Conservation (phyloP, 2,113 vertebrate species). For the Sula dactylatra region DNA sequence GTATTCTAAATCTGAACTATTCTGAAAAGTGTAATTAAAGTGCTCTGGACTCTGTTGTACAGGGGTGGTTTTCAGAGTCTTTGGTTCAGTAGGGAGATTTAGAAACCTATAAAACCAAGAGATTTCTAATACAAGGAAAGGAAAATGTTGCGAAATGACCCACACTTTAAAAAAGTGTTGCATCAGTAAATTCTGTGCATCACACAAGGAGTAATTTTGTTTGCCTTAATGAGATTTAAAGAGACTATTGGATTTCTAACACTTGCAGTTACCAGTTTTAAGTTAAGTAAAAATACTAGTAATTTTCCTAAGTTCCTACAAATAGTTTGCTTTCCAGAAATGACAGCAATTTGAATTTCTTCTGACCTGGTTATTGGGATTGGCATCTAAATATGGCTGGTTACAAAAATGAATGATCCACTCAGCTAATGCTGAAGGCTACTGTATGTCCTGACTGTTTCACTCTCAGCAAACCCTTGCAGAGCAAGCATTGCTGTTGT, state of each 20-base stretch:
- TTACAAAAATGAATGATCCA: neutral
- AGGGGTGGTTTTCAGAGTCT: neutral
- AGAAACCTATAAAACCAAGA: neutral
- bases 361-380: neutral
- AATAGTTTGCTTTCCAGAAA: neutral
- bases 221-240: neutral
- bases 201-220: neutral
- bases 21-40: neutral
- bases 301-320: neutral
- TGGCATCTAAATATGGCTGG: neutral
- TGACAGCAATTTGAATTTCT: neutral
- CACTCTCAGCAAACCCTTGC: neutral
- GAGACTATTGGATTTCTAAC: neutral
- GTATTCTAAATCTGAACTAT: neutral
- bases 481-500: neutral
- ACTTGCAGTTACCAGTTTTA: neutral
- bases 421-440: neutral
- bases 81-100: neutral
- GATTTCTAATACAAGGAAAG: neutral
- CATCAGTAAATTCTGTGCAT: neutral
- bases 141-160: neutral
- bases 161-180: neutral
- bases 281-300: neutral
- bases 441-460: neutral
- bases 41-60: rapidly evolving